phyloP scores from a whole-genome alignment of 2,888 invertebrate genomes.

The Cosmopolites sordidus region DNA sequence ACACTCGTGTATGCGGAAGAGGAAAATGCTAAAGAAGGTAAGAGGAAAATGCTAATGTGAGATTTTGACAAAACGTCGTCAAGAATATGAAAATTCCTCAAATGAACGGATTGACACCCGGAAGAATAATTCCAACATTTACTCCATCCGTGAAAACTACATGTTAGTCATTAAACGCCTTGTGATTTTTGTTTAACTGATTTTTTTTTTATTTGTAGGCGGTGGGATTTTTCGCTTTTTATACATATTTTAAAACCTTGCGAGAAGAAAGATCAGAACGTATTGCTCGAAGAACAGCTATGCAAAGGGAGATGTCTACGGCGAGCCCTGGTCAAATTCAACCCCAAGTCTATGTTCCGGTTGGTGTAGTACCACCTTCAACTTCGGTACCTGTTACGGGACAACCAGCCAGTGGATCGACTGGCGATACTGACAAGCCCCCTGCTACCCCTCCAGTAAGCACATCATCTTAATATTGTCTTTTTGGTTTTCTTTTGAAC shows the following conservation, averaged over 20 bases:
- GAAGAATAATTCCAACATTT: too few species aligned
- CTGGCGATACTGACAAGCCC: neutral
- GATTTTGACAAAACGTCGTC: too few species aligned
- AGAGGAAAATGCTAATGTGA: too few species aligned
- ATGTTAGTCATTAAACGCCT: too few species aligned
- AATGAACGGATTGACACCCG: too few species aligned
- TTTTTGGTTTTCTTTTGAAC: too few species aligned
- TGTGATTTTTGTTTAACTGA: too few species aligned
- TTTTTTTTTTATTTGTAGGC: slow-evolving; percentile 42
- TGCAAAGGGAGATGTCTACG: slow-evolving; percentile 32
- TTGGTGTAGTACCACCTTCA: slow-evolving; percentile 2
- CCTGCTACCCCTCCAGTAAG: slow-evolving; percentile 1
- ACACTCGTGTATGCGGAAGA: too few species aligned
- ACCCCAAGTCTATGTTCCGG: slow-evolving; percentile 1
- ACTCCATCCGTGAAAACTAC: too few species aligned
- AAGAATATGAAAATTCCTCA: too few species aligned
- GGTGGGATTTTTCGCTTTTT: slow-evolving; percentile 56
- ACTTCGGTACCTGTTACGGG: neutral
- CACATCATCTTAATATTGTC: neutral
- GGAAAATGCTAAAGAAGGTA: too few species aligned
- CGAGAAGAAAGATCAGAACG: slow-evolving; percentile 52
- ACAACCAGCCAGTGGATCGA: neutral
- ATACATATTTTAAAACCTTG: slow-evolving; percentile 55
- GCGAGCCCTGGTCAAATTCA: slow-evolving; percentile 12
- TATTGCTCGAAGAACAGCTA: slow-evolving; percentile 30